Percentiles rank a stretch among this genome's conserved stretches.
These are phyloP conservation scores for Xylota segnis DNA, from an alignment of 2,888 invertebrate species.

Conservation along the genomic window DNA sequence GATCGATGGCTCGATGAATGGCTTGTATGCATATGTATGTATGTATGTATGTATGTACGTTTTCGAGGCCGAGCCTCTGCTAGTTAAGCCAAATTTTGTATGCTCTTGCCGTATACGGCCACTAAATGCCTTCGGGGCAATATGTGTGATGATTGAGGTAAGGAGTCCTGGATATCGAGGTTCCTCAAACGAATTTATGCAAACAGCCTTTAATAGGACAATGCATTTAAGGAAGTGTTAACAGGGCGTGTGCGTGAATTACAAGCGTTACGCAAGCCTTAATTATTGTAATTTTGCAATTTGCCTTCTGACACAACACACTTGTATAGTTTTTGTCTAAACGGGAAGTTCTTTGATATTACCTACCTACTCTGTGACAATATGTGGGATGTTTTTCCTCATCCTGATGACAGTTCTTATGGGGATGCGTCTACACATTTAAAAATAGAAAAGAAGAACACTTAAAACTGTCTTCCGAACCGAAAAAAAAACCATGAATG, in stretches of 20 bases:
- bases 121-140: conserved; percentile 70
- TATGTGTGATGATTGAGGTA: conserved; percentile 76
- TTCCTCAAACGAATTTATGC: conserved; percentile 70
- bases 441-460: conserved; percentile 49
- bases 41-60: conserved; percentile 26
- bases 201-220: conserved; percentile 72
- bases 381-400: not conserved
- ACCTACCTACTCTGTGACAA: not conserved
- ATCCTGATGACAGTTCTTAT: conserved; percentile 5
- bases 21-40: no score
- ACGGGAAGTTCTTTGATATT: not conserved
- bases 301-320: conserved; percentile 9
- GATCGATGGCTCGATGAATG: conserved; percentile 75
- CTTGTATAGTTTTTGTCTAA: conserved; percentile 29
- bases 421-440: not conserved
- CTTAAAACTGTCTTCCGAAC: conserved; percentile 42
- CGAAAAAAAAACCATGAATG: conserved; percentile 26
- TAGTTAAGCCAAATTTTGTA: conserved; percentile 73
- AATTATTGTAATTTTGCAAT: conserved; percentile 83
- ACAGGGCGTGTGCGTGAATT: conserved; percentile 79
- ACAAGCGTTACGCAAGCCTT: conserved; percentile 82
- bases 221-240: conserved; percentile 74
- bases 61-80: conserved; percentile 51
- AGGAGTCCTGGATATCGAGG: conserved; percentile 57
- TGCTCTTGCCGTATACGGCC: conserved; percentile 60